A percentile compares a stretch with the other conserved stretches of the same genome.
These are phyloP conservation scores for Pasiphila rectangulata DNA, from an alignment of 2,888 invertebrate species.

Conservation along the genomic window DNA sequence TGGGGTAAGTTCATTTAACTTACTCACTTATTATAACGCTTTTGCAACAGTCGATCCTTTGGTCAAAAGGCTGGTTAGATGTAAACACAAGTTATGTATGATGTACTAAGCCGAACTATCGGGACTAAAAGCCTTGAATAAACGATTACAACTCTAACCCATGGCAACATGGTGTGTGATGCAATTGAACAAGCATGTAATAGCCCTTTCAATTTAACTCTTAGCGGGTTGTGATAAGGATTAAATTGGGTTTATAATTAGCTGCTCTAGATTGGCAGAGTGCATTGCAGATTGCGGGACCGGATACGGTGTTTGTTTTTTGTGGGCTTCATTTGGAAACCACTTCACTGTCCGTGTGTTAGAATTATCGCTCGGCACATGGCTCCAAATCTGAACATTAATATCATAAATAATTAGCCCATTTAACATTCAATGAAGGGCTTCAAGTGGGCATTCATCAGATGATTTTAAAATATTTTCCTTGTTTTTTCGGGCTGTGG, in stretches of 20 bases:
- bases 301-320: slow-evolving; percentile 27
- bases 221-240: slow-evolving; percentile 13
- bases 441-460: too few relatives aligned
- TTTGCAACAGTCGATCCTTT: too few relatives aligned
- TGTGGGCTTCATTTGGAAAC: slow-evolving; percentile 23
- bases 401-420: not conserved
- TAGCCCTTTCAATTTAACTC: slow-evolving; percentile 13
- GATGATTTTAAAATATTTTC: too few relatives aligned
- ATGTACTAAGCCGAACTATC: slow-evolving; percentile 15
- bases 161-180: slow-evolving; percentile 39
- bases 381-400: not conserved
- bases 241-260: slow-evolving; percentile 14
- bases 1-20: too few relatives aligned
- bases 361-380: slow-evolving; percentile 7
- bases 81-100: not conserved
- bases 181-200: slow-evolving; percentile 34
- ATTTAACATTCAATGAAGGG: too few relatives aligned
- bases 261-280: slow-evolving; percentile 22
- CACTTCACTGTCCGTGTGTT: slow-evolving; percentile 6
- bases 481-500: too few relatives aligned
- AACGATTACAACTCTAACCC: slow-evolving; percentile 29
- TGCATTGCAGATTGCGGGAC: slow-evolving; percentile 23
- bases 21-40: too few relatives aligned
- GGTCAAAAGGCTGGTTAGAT: too few relatives aligned
- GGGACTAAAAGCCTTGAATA: slow-evolving; percentile 40